Evolutionary conservation across 1,140 invertebrate genomes (phyloP), one percentile per base, ranked within the genome.

Genomic region (Drosophila ambigua): DNA sequence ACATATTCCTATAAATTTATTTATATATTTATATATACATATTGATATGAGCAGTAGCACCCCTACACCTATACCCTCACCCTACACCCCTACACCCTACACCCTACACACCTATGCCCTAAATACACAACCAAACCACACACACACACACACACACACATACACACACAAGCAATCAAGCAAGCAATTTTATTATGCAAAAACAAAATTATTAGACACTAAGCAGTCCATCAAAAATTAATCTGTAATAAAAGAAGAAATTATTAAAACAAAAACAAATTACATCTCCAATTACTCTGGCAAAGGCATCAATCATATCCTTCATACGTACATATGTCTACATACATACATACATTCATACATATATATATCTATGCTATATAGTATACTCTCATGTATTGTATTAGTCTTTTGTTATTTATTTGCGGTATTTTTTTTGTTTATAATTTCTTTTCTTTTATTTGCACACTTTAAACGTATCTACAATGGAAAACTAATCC

Each of bases 1-100:
- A 87, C 74, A 85, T 85, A 85, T 85, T 87, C 82, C 82, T 85
- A 85, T 85, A 85, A 78, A 87, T 85, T 85, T 85, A 87, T 85
- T 87, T 85, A 85, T 85, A 85, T 80, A 81, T 55, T 68, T 75
- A 76, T 76, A 76, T 61, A 87, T 83, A 79, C 83, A 79, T 88
- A 87, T 87, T 85, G 69, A 85, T 81, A 85, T 85, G 55, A 84
- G 85, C 61, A 80, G 73, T 87, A 64, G 71, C 28, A 77, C 71
- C 31, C 16, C 31, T 16, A 75, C 43, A 59, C 48, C 9, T 16
- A 68, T 11, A 59, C 44, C n/a, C n/a, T 16, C 8, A 20, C 23
- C 20, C 44, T 41, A 66, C 46, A 53, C 52, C 26, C 26, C 35
- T 13, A 39, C 2, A 39, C 9, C 11, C 6, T 39, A 39, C 1